phyloP scores from a whole-genome alignment of 2,113 vertebrate species.

The Oreocharis arfaki region DNA sequence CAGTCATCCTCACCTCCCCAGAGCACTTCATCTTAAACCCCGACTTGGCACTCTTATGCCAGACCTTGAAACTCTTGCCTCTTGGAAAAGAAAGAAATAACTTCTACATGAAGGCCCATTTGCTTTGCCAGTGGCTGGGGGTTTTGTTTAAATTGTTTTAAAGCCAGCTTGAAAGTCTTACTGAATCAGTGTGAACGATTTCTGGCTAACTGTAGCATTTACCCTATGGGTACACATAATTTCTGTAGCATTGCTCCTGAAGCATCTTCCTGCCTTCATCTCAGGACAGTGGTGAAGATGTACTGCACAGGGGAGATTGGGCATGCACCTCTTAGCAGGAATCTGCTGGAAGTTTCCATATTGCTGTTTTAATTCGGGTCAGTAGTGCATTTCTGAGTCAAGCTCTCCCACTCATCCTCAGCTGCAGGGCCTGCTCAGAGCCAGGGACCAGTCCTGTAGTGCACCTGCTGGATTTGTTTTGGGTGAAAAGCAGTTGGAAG shows the following conservation, averaged over 20 bases:
- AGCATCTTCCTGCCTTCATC: background rate
- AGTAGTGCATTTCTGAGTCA: background rate
- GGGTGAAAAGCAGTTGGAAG: background rate
- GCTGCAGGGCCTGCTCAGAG: background rate
- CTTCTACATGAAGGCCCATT: background rate
- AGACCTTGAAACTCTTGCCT: background rate
- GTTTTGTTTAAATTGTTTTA: background rate
- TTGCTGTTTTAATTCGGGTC: background rate
- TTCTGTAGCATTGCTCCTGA: background rate
- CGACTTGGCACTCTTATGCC: fast-evolving
- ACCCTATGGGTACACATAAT: background rate
- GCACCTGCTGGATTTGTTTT: background rate
- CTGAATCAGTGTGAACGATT: background rate
- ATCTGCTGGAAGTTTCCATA: background rate
- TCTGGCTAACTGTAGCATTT: background rate
- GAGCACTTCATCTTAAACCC: background rate
- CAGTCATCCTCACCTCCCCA: background rate
- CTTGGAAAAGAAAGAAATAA: background rate
- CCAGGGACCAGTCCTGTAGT: background rate
- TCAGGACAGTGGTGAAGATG: fast-evolving
- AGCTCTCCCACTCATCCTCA: background rate
- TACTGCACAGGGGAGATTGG: too few relatives aligned
- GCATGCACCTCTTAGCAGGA: background rate
- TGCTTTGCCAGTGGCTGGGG: background rate
- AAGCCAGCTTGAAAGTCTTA: background rate